phyloP scores from a whole-genome alignment of 2,113 vertebrate species.

The Atractosteus spatula region DNA sequence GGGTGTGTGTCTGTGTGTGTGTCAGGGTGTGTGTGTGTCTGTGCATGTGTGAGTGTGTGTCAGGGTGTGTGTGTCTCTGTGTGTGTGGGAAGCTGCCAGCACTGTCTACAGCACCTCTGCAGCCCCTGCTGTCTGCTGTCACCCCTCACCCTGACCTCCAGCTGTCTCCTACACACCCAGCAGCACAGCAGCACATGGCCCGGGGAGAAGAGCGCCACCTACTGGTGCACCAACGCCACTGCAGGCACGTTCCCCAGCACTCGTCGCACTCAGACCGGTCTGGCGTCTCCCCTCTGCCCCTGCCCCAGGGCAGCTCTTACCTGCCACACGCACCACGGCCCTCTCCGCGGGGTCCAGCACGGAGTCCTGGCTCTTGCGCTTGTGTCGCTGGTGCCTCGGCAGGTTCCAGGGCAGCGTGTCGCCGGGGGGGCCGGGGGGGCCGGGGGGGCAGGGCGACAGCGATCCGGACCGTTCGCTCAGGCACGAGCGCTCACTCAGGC shows the following conservation, averaged over 20 bases:
- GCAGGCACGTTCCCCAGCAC: too few species aligned
- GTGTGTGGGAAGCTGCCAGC: too few species aligned
- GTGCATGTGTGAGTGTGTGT: too few species aligned
- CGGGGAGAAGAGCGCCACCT: too few species aligned
- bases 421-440: constrained; percentile 75
- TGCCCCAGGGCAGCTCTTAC: constrained; percentile 60
- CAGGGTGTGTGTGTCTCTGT: too few species aligned
- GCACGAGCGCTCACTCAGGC: constrained; percentile 89
- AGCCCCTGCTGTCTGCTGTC: too few species aligned
- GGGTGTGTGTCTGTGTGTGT: too few species aligned
- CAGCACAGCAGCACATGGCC: not conserved
- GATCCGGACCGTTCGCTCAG: constrained; percentile 90
- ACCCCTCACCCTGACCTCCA: too few species aligned
- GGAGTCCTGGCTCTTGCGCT: constrained; percentile 91
- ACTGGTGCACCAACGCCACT: too few species aligned
- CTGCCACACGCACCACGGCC: constrained; percentile 92
- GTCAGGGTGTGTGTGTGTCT: too few species aligned
- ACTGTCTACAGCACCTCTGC: too few species aligned
- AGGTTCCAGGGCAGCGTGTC: constrained; percentile 97
- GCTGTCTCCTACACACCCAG: too few species aligned
- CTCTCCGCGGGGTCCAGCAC: constrained; percentile 96
- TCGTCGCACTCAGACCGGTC: not conserved
- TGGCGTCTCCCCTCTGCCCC: not conserved
- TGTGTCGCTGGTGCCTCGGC: constrained; percentile 91
- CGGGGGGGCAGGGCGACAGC: constrained; percentile 83